A percentile compares a stretch with the other conserved stretches of the same genome.
phyloP scores from a whole-genome alignment of 1,140 invertebrate genomes.

The Oscheius sp. region DNA sequence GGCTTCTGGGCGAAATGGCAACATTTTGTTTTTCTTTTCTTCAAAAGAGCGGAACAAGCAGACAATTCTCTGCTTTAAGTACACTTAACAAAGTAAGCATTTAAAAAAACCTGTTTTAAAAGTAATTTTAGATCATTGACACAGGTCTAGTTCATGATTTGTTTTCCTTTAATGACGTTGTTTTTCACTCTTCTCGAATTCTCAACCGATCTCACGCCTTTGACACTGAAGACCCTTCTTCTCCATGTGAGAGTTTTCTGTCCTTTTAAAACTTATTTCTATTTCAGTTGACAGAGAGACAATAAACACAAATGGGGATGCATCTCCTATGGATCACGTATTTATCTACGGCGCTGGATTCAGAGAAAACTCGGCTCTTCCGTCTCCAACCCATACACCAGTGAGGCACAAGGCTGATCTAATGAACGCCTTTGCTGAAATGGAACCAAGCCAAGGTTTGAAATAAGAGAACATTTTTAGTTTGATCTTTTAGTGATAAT shows the following conservation, averaged over 20 bases:
- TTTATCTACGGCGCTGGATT: conserved; percentile 42
- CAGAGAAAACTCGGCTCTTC: conserved; percentile 26
- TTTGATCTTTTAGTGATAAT: conserved; percentile 64
- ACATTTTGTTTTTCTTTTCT: conserved; percentile 59
- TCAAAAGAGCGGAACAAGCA: conserved; percentile 52
- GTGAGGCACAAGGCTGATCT: conserved; percentile 43
- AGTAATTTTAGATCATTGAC: conserved; percentile 57
- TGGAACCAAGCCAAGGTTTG: conserved; percentile 52
- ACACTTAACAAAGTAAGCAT: conserved; percentile 60
- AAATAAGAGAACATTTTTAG: background rate
- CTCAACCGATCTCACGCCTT: conserved; percentile 57
- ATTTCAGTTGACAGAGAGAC: conserved; percentile 18
- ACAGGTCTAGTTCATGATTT: conserved; percentile 53
- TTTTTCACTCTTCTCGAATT: conserved; percentile 59
- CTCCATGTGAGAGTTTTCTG: conserved; percentile 24
- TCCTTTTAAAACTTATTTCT: background rate
- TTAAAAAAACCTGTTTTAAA: too few relatives aligned
- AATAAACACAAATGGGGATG: conserved; percentile 27
- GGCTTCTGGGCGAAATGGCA: conserved; percentile 47
- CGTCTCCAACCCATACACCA: conserved; percentile 23
- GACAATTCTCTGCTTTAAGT: conserved; percentile 56
- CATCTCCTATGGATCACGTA: conserved; percentile 44
- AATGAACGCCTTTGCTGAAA: conserved; percentile 47
- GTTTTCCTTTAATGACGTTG: conserved; percentile 50
- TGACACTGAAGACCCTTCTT: conserved; percentile 45